A percentile compares a stretch with the other conserved stretches of the same genome.
Evolutionary conservation across 2,113 vertebrate species (phyloP).

Genomic region (Fukomys damarensis): DNA sequence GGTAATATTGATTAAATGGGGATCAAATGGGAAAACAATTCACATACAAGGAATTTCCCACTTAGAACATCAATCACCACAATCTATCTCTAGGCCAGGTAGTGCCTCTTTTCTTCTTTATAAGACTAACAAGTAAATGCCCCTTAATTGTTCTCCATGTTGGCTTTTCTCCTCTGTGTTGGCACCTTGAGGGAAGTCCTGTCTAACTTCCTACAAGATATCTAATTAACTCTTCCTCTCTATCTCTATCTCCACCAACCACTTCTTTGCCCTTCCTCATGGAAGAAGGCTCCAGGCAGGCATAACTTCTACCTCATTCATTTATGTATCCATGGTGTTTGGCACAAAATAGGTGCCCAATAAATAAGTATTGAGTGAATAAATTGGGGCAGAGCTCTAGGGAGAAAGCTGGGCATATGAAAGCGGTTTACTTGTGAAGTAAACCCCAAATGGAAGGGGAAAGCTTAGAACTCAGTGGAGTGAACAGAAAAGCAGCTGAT

Average conservation of each 20-base stretch:
- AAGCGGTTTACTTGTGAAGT: not conserved
- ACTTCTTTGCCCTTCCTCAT: not conserved
- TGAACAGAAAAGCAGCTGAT: not conserved
- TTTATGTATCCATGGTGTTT: not conserved
- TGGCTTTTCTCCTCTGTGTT: no score
- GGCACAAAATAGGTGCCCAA: not conserved
- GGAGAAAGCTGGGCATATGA: not conserved
- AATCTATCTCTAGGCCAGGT: no score
- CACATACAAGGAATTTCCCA: no score
- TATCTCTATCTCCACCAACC: rapidly evolving
- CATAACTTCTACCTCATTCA: not conserved
- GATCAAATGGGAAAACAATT: no score
- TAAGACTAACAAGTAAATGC: no score
- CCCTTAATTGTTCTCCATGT: no score
- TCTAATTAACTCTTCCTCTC: no score
- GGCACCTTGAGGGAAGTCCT: no score
- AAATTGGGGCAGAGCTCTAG: not conserved
- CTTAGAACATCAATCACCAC: no score
- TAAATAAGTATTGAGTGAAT: not conserved
- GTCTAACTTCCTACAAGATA: no score
- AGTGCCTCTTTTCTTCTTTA: no score
- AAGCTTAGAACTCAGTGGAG: not conserved
- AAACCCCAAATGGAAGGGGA: not conserved
- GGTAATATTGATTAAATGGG: no score
- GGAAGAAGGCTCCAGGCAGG: not conserved